Conservation (phyloP, 1,140 invertebrate genomes). For the Galleria mellonella region DNA sequence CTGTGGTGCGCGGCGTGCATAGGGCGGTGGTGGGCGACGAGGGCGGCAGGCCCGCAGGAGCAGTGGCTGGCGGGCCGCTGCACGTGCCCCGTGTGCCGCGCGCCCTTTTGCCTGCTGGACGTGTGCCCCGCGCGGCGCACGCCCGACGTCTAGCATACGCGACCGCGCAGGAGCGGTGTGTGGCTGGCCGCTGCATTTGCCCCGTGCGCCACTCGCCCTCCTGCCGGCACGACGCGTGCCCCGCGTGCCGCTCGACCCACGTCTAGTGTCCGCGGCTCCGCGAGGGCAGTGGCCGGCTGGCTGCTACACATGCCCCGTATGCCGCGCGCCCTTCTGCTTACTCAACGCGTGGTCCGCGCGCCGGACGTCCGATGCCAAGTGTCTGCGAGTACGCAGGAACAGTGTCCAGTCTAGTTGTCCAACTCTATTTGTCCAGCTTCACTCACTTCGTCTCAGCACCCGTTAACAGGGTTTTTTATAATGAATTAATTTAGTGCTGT, state of each 20-base stretch:
- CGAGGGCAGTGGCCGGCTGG: slow-evolving; percentile 85
- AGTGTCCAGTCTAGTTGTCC: too few species aligned
- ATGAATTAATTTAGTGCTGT: too few species aligned
- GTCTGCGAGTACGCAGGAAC: too few species aligned
- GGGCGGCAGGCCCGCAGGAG: slow-evolving; percentile 80
- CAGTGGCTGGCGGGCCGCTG: slow-evolving; percentile 90
- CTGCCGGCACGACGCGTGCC: slow-evolving; percentile 89
- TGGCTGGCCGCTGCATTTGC: slow-evolving; percentile 63
- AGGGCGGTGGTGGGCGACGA: slow-evolving; percentile 91
- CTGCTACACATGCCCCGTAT: slow-evolving; percentile 93
- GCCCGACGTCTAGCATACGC: neutral
- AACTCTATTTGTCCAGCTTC: too few species aligned
- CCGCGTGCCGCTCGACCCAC: slow-evolving; percentile 70
- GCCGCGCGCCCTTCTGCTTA: slow-evolving; percentile 89
- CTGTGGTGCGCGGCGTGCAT: slow-evolving; percentile 93
- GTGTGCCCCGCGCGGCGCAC: slow-evolving; percentile 72
- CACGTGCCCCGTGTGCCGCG: slow-evolving; percentile 91
- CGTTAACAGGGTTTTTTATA: too few species aligned
- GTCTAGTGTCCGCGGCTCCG: too few species aligned
- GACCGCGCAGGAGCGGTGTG: neutral
- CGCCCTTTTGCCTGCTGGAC: slow-evolving; percentile 90
- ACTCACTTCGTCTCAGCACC: too few species aligned
- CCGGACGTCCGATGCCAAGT: neutral
- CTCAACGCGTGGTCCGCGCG: slow-evolving; percentile 81
- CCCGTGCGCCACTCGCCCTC: slow-evolving; percentile 91